These are phyloP conservation scores for Drosophila algonquin DNA, from an alignment of 2,888 invertebrate species.

Conservation along the genomic window DNA sequence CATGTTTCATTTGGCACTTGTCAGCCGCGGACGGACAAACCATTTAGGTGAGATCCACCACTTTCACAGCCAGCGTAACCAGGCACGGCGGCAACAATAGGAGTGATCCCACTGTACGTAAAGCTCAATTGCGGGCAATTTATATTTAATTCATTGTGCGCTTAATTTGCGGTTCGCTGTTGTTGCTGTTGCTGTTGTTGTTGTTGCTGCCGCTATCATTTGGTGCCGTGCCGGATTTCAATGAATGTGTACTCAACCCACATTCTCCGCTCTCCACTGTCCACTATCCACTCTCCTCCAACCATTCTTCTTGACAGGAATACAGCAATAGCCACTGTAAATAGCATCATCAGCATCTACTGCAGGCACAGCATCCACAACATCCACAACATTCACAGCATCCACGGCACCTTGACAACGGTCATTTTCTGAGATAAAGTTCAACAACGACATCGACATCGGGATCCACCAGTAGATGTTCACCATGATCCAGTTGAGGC, in stretches of 20 bases:
- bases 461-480: constrained; percentile 28
- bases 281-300: constrained; percentile 10
- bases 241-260: constrained; percentile 6
- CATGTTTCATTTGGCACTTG: constrained; percentile 78
- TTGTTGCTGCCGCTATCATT: constrained; percentile 14
- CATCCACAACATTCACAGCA: not conserved
- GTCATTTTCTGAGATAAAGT: not conserved
- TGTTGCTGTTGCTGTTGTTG: constrained; percentile 31
- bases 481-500: constrained; percentile 53
- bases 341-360: not conserved
- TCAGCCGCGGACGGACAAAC: constrained; percentile 73
- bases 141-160: constrained; percentile 72
- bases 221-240: constrained; percentile 7
- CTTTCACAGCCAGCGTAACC: not conserved
- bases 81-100: not conserved
- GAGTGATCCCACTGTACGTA: constrained; percentile 19
- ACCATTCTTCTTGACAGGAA: constrained; percentile 43
- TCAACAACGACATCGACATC: constrained; percentile 20
- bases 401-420: not conserved
- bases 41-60: constrained; percentile 58
- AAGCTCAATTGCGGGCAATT: constrained; percentile 72
- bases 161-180: constrained; percentile 63
- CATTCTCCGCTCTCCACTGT: constrained; percentile 1
- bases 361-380: not conserved
- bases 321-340: constrained; percentile 54